Evolutionary conservation across 2,113 vertebrate species (phyloP).

Genomic region (Melanotaenia duboulayi): DNA sequence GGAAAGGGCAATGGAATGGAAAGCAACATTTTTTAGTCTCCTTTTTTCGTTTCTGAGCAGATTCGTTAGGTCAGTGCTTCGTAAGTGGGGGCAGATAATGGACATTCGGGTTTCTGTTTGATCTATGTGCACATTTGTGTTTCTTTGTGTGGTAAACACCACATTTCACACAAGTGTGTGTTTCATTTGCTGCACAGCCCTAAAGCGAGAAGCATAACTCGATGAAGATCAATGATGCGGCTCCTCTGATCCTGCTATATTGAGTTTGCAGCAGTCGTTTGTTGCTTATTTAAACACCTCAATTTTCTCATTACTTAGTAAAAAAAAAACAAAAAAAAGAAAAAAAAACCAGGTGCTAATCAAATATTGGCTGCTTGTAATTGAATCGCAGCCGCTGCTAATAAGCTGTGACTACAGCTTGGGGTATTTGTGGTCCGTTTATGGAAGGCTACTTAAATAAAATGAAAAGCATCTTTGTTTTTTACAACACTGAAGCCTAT

Average conservation of each 20-base stretch:
- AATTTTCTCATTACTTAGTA: conserved; percentile 38
- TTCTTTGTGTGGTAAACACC: background rate
- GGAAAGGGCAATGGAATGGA: background rate
- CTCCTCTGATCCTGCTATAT: background rate
- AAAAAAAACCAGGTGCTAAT: conserved; percentile 34
- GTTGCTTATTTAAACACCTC: conserved; percentile 18
- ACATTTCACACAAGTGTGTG: background rate
- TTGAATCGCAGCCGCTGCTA: conserved; percentile 32
- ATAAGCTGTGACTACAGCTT: conserved; percentile 28
- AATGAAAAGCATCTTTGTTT: conserved; percentile 30
- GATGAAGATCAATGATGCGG: conserved; percentile 19
- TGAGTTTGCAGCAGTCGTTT: conserved; percentile 1
- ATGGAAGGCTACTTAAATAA: conserved; percentile 24
- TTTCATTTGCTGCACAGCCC: background rate
- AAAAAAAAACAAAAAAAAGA: no score
- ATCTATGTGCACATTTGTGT: no score
- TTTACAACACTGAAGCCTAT: background rate
- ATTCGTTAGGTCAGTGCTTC: background rate
- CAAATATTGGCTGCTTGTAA: conserved; percentile 37
- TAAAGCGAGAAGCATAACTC: background rate
- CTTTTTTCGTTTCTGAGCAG: background rate
- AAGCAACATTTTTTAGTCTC: background rate
- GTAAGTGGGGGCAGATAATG: background rate
- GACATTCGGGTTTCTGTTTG: background rate
- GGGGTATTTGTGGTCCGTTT: conserved; percentile 1